These are phyloP conservation scores for Microcebus tavaratra DNA, from an alignment of 2,113 vertebrate species.

Conservation along the genomic window DNA sequence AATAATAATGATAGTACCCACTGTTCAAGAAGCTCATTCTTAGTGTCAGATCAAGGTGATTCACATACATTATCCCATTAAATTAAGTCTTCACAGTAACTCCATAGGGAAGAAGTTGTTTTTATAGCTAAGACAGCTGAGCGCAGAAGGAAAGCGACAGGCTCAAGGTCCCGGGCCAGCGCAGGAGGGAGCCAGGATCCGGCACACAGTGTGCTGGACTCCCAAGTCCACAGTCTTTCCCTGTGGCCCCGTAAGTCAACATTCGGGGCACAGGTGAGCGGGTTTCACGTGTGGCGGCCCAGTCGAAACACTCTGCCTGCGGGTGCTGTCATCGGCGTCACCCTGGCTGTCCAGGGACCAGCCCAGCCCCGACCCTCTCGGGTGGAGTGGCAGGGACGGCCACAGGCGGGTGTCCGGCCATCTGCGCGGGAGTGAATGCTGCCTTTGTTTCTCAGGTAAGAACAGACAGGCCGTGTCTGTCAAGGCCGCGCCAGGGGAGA, in stretches of 20 bases:
- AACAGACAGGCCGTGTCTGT: constrained; percentile 90
- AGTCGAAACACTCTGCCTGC: not conserved
- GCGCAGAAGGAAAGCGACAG: not conserved
- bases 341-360: rapidly evolving
- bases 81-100: not conserved
- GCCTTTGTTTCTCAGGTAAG: constrained; percentile 89
- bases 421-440: constrained; percentile 90
- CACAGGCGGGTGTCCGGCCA: constrained; percentile 86
- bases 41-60: not conserved
- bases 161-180: not conserved
- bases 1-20: too few species aligned
- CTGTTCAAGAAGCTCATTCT: not conserved
- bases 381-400: constrained; percentile 87
- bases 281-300: not conserved
- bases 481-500: constrained; percentile 88
- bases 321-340: not conserved
- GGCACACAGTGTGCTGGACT: not conserved
- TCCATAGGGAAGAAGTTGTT: not conserved
- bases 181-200: not conserved
- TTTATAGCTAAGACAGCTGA: not conserved
- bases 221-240: rapidly evolving
- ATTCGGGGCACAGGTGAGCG: not conserved
- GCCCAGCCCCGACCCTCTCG: constrained; percentile 58
- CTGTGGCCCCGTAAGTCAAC: rapidly evolving
- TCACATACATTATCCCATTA: not conserved